Percentiles rank a stretch among this genome's conserved stretches.
phyloP scores from a whole-genome alignment of 1,140 invertebrate genomes.

The Helicorthomorpha holstii region DNA sequence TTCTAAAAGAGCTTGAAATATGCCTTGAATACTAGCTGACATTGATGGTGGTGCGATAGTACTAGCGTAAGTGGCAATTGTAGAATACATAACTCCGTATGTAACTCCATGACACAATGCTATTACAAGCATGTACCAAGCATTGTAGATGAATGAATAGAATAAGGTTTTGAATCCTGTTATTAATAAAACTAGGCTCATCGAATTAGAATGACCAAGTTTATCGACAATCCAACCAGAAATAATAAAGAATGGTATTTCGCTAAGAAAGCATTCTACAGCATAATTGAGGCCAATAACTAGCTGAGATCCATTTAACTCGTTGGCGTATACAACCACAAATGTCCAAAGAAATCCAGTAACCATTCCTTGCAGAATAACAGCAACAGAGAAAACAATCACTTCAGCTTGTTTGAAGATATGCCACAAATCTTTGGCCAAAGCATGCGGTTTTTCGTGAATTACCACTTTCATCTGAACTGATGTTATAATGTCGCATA shows the following conservation, averaged over 20 bases:
- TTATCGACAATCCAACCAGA: conserved; percentile 53
- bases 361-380: too few relatives aligned
- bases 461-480: too few relatives aligned
- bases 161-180: conserved; percentile 57
- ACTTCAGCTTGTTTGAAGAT: too few relatives aligned
- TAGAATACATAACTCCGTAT: conserved; percentile 68
- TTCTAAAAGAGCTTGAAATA: conserved; percentile 69
- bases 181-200: conserved; percentile 59
- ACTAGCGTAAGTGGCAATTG: conserved; percentile 75
- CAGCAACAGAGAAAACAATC: too few relatives aligned
- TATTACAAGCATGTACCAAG: conserved; percentile 64
- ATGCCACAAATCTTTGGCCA: too few relatives aligned
- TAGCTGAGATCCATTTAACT: too few relatives aligned
- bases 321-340: too few relatives aligned
- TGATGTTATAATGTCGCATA: too few relatives aligned
- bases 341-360: too few relatives aligned
- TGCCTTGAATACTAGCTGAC: conserved; percentile 48
- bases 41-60: conserved; percentile 64
- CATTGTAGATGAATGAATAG: conserved; percentile 59
- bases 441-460: too few relatives aligned
- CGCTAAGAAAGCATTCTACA: conserved; percentile 65
- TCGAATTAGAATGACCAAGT: conserved; percentile 61
- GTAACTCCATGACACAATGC: conserved; percentile 73
- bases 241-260: conserved; percentile 68
- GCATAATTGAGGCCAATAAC: conserved; percentile 59